Base-by-base conservation (phyloP, 2,797 vertebrate genomes). In the Acipenser transmontanus region DNA sequence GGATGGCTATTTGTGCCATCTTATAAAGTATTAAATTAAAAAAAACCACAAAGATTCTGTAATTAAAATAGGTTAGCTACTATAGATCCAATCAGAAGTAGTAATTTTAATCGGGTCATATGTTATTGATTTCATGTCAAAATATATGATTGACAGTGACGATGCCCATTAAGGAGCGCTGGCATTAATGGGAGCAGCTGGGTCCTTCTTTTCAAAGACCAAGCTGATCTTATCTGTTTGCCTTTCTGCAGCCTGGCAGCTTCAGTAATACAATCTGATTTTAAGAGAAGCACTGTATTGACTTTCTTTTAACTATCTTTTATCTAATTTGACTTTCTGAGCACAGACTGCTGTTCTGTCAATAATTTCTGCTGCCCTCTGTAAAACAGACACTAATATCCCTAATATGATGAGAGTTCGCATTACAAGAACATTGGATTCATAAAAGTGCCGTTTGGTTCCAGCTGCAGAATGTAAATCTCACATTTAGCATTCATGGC, bases 331-430 rank as follows among this genome's bases (percentile, higher is more conserved):
- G 66, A 61, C 66, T 79, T 79, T 78, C 72, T 65, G 61, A 72
- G 69, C 69, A 61, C 72, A 69, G 62, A 68, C 63, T 9, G 70
- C 34, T 68, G 64, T 71, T 73, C 64, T 76, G 67, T 78, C 70
- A 73, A 73, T 79, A 70, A 59, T 57, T 72, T 78, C 77, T 79
- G 78, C 69, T 68, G 70, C 72, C 70, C 54, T 73, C 68, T 59
- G 9, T 63, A 77, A 78, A 74, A 73, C 66, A 79, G 73, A 77
- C 71, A 61, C 73, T 81, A 78, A 81, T 80, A 74, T 71, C 67
- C 71, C 66, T 56, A 49, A 70, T 76, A 77, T 76, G 75, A 82
- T 75, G 64, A 71, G 69, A 51, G 66, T 69, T 68, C 62, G 72
- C 72, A 68, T 73, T 73, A 71, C 69, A 68, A 59, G 67, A 60